phyloP scores from a whole-genome alignment of 2,888 invertebrate species.

The Eristalis tenax region DNA sequence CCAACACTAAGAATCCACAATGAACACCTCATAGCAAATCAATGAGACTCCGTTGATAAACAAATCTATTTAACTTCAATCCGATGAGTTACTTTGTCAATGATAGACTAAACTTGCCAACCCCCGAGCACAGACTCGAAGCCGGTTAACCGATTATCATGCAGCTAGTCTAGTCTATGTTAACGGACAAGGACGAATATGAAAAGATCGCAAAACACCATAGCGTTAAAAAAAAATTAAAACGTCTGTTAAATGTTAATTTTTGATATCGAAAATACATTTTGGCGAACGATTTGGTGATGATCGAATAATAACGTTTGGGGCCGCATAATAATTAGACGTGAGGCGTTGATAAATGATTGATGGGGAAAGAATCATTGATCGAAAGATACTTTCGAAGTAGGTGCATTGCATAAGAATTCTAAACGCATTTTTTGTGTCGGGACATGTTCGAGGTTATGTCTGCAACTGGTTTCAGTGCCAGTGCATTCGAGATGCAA shows the following conservation, averaged over 20 bases:
- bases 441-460: constrained; percentile 27
- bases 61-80: constrained; percentile 48
- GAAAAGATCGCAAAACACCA: constrained; percentile 54
- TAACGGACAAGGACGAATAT: constrained; percentile 66
- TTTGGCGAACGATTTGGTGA: constrained; percentile 56
- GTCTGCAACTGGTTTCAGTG: constrained; percentile 35
- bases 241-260: constrained; percentile 38
- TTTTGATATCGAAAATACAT: constrained; percentile 34
- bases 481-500: background rate
- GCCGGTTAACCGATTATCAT: constrained; percentile 48
- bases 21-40: constrained; percentile 47
- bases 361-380: constrained; percentile 38
- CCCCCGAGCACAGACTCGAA: constrained; percentile 12
- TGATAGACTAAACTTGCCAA: constrained; percentile 58
- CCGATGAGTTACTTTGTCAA: constrained; percentile 63
- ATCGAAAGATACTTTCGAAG: constrained; percentile 8
- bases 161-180: constrained; percentile 57
- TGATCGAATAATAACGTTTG: constrained; percentile 45
- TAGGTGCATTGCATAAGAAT: constrained; percentile 46
- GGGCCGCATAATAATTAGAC: constrained; percentile 61
- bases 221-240: constrained; percentile 18
- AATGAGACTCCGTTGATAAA: constrained; percentile 21
- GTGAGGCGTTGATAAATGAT: constrained; percentile 57
- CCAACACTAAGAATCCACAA: constrained; percentile 46
- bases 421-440: constrained; percentile 38